These are phyloP conservation scores for Platycheirus albimanus DNA, from an alignment of 2,888 invertebrate genomes.

Conservation along the genomic window DNA sequence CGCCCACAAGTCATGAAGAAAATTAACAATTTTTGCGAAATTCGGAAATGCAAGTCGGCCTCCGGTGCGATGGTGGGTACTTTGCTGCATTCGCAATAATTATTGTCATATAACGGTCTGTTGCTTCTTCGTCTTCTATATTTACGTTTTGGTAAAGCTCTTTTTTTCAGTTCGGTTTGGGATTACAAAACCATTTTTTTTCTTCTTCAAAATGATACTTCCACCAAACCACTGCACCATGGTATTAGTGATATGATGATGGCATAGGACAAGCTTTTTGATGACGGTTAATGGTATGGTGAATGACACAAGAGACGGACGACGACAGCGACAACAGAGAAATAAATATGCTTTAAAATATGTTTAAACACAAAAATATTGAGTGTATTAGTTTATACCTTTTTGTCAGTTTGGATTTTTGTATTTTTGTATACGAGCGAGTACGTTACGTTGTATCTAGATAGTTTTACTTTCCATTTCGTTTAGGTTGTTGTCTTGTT, in stretches of 20 bases:
- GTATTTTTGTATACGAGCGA: no score
- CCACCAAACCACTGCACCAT: neutral
- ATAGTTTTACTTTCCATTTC: slow-evolving; percentile 76
- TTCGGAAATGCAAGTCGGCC: slow-evolving; percentile 61
- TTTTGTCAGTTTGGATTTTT: slow-evolving; percentile 60
- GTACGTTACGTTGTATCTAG: slow-evolving; percentile 26
- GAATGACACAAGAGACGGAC: slow-evolving; percentile 47
- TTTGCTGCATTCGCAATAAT: neutral
- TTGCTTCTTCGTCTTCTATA: slow-evolving; percentile 21
- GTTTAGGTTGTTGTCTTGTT: slow-evolving; percentile 43
- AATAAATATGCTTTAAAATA: slow-evolving; percentile 38
- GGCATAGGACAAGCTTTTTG: slow-evolving; percentile 36
- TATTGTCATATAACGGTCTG: slow-evolving; percentile 52
- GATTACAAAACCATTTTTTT: slow-evolving; percentile 57
- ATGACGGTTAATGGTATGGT: slow-evolving; percentile 9
- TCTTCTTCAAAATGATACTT: slow-evolving; percentile 16
- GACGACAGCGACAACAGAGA: slow-evolving; percentile 2
- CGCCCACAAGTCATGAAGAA: slow-evolving; percentile 37
- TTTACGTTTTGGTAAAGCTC: slow-evolving; percentile 50
- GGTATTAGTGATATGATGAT: slow-evolving; percentile 2
- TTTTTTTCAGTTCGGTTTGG: slow-evolving; percentile 20
- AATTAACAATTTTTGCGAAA: slow-evolving; percentile 37
- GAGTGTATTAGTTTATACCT: slow-evolving; percentile 65
- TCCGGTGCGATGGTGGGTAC: neutral
- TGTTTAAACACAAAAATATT: slow-evolving; percentile 37